Percentiles rank a stretch among this genome's conserved stretches.
These are phyloP conservation scores for Hyppa rectilinea DNA, from an alignment of 2,888 invertebrate genomes.

Conservation along the genomic window DNA sequence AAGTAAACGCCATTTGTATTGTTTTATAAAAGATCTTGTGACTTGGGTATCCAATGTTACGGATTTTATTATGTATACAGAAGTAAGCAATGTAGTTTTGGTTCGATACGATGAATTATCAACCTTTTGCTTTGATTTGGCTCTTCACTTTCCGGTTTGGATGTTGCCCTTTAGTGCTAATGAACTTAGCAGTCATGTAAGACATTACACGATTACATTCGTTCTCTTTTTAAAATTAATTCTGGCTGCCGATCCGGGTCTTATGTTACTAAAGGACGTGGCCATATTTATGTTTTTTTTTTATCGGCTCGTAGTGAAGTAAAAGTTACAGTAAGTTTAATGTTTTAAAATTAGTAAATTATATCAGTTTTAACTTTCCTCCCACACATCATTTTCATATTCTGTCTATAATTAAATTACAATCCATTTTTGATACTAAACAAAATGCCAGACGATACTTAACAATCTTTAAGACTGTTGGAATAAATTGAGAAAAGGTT, in stretches of 20 bases:
- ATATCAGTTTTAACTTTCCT: too few relatives aligned
- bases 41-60: too few relatives aligned
- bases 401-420: neutral
- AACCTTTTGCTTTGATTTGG: slow-evolving; percentile 13
- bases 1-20: neutral
- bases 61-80: neutral
- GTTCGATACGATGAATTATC: slow-evolving; percentile 3
- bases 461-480: neutral
- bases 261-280: neutral
- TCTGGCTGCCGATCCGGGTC: neutral
- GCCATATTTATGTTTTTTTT: neutral
- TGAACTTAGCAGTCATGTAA: slow-evolving; percentile 21
- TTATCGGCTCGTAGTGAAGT: too few relatives aligned
- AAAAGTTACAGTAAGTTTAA: too few relatives aligned
- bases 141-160: slow-evolving; percentile 20
- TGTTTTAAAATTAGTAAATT: too few relatives aligned
- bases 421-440: neutral
- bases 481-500: neutral
- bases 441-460: neutral
- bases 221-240: neutral
- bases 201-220: neutral
- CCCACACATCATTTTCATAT: too few relatives aligned
- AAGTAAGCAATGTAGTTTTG: neutral
- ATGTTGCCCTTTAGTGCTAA: slow-evolving; percentile 33
- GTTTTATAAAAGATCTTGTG: neutral